phyloP scores from a whole-genome alignment of 2,113 vertebrate genomes.

The Otis tarda region DNA sequence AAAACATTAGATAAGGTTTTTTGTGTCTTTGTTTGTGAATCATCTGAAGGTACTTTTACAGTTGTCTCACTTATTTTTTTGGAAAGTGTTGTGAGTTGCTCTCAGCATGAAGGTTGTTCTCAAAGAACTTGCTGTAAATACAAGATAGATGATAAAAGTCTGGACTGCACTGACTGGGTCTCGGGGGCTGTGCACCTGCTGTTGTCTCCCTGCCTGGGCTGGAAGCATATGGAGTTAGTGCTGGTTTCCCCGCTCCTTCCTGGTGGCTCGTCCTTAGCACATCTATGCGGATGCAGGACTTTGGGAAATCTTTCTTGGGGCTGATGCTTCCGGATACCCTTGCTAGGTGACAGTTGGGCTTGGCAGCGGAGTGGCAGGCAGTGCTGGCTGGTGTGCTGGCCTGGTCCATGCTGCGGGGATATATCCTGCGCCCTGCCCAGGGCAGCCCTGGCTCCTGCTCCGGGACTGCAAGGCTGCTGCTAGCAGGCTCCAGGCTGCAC shows the following conservation, averaged over 20 bases:
- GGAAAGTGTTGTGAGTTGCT: not conserved
- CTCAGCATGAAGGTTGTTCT: not conserved
- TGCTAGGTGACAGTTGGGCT: not conserved
- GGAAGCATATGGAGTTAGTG: not conserved
- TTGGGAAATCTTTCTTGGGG: not conserved
- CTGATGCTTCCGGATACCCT: not conserved
- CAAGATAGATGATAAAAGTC: not conserved
- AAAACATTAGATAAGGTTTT: not conserved
- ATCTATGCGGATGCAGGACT: not conserved
- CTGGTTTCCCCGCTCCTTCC: not conserved
- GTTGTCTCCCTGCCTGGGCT: not conserved
- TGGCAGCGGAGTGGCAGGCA: fast-evolving
- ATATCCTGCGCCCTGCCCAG: not conserved
- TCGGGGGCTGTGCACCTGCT: not conserved
- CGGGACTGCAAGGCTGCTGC: not conserved
- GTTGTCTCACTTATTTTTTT: not conserved
- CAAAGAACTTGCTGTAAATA: not conserved
- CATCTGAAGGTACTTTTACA: not conserved
- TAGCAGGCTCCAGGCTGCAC: not conserved
- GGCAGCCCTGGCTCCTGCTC: not conserved
- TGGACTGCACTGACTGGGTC: not conserved
- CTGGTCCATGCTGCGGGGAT: not conserved
- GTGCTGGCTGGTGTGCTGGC: not conserved
- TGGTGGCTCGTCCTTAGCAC: not conserved
- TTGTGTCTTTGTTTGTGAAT: not conserved